Evolutionary conservation across 2,797 vertebrate species (phyloP), one percentile per base, ranked within the genome.

Genomic region (Lagodon rhomboides): DNA sequence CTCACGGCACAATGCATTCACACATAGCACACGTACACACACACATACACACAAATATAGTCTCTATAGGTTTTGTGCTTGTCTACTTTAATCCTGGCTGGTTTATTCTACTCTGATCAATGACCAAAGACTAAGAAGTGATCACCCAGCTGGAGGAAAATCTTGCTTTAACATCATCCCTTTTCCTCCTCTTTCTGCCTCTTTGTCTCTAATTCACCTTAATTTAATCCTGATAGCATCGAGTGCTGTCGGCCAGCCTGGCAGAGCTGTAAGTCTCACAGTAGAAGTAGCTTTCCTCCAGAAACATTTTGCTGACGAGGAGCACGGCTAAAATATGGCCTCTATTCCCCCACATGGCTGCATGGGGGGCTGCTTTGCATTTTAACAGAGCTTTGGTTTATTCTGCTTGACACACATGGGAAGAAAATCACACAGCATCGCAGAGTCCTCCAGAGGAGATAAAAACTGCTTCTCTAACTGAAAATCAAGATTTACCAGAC

Each of bases 191-290:
- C 84, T 87, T 91, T 88, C 89, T 87, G 79, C 85, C 80, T 87
- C 88, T 90, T 92, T 90, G 93, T 93, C 90, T 95, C 94, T 95
- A 95, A 95, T 96, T 95, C 94, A 94, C 93, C 94, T 95, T 96
- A 94, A 95, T 95, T 95, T 94, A 94, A 92, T 91, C 83, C 83
- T 80, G 95, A 96, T 96, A 96, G 91, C 93, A 96, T 96, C 94
- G 61, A 82, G 85, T 77, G 82, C 89, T 95, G 94, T 94, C 94
- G 82, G 66, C 79, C 34, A 5, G 73, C 83, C 81, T 90, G 93
- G 91, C 94, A 94, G 92, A 87, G 90, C 90, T 93, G 93, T 95
- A 95, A 93, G 91, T 96, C 95, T 95, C 88, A 50, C 70, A 73
- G 84, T 59, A 90, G 92, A 94, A 94, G 94, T 90, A 93, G 92